Evolutionary conservation across 2,888 invertebrate species (phyloP).

Genomic region (Drosophila ezoana): DNA sequence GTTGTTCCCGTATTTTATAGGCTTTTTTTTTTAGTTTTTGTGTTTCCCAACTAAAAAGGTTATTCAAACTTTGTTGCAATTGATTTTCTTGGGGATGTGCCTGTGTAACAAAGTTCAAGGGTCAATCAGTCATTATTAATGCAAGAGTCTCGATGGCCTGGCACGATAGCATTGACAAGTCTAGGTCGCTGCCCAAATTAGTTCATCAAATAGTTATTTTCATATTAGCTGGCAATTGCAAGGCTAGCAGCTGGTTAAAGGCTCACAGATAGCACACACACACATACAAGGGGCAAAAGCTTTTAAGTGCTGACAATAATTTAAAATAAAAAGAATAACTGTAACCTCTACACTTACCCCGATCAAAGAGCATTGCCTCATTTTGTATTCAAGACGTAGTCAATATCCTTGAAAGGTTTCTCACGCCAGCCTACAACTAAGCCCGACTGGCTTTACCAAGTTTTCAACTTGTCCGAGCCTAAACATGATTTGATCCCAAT

Average conservation of each 20-base stretch:
- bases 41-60: slow-evolving; percentile 17
- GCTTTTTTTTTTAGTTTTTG: slow-evolving; percentile 3
- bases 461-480: slow-evolving; percentile 30
- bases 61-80: slow-evolving; percentile 27
- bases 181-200: slow-evolving; percentile 39
- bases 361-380: slow-evolving; percentile 11
- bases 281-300: neutral
- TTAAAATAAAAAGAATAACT: too few species aligned
- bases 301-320: too few species aligned
- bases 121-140: slow-evolving; percentile 42
- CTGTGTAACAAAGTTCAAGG: slow-evolving; percentile 48
- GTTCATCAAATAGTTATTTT: slow-evolving; percentile 38
- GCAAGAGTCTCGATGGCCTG: slow-evolving; percentile 28
- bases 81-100: slow-evolving; percentile 40
- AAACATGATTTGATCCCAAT: slow-evolving; percentile 69
- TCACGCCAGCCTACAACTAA: slow-evolving; percentile 8
- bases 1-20: neutral
- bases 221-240: neutral
- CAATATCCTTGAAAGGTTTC: slow-evolving; percentile 36
- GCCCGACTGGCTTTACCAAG: slow-evolving; percentile 12
- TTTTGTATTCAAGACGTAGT: slow-evolving; percentile 42
- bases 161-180: slow-evolving; percentile 30
- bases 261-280: neutral
- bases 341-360: neutral
- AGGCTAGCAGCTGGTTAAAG: slow-evolving; percentile 18